phyloP scores from a whole-genome alignment of 2,888 invertebrate species.

The Campoplex capitator region DNA sequence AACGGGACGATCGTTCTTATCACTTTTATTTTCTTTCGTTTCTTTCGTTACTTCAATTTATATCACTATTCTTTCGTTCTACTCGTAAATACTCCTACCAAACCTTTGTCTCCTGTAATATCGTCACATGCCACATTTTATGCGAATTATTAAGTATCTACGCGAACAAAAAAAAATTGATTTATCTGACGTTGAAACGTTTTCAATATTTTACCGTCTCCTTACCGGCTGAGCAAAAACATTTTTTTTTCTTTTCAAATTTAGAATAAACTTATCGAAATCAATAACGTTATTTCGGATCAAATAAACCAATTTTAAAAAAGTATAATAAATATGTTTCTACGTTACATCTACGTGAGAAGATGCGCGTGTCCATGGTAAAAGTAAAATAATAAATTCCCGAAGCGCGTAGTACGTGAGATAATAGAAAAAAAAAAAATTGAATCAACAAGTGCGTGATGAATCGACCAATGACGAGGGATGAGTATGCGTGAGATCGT shows the following conservation, averaged over 20 bases:
- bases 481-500: background rate
- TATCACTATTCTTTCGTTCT: conserved; percentile 13
- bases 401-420: background rate
- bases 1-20: conserved; percentile 19
- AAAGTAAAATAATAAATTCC: background rate
- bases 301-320: conserved; percentile 16
- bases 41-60: background rate
- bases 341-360: conserved; percentile 1
- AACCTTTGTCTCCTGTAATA: background rate
- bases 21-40: background rate
- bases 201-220: background rate
- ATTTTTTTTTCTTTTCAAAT: background rate
- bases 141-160: background rate
- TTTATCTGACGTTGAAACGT: conserved; percentile 11
- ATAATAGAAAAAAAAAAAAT: background rate
- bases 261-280: background rate
- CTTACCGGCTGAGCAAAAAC: background rate
- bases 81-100: conserved; percentile 1
- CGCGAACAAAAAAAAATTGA: conserved; percentile 3
- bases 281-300: background rate
- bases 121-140: conserved; percentile 37
- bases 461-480: conserved; percentile 2
- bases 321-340: background rate
- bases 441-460: conserved; percentile 5
- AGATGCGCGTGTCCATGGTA: background rate